A percentile compares a stretch with the other conserved stretches of the same genome.
These are phyloP conservation scores for Hesperophylax magnus DNA, from an alignment of 1,140 invertebrate genomes.

Conservation along the genomic window DNA sequence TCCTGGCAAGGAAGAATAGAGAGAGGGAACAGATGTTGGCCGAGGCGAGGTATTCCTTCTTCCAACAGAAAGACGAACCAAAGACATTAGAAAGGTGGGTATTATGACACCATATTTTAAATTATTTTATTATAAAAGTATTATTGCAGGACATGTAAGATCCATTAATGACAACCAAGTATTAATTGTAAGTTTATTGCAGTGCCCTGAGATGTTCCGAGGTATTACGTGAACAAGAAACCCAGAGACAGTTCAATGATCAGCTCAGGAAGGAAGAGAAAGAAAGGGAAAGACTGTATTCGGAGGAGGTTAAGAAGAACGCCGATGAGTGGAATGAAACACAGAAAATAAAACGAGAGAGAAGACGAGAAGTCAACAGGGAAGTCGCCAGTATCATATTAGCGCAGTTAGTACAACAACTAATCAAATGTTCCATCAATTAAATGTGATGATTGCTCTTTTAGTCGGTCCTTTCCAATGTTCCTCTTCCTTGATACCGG, in stretches of 20 bases:
- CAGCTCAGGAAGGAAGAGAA: slow-evolving; percentile 58
- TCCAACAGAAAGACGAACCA: slow-evolving; percentile 67
- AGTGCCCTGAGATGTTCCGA: slow-evolving; percentile 67
- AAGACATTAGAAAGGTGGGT: slow-evolving; percentile 64
- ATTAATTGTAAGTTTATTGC: not conserved
- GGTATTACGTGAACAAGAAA: slow-evolving; percentile 64
- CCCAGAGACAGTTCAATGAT: slow-evolving; percentile 64
- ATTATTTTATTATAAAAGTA: not conserved
- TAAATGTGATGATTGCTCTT: no score
- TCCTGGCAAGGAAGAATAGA: slow-evolving; percentile 61
- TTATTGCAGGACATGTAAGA: no score
- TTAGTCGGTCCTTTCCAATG: no score
- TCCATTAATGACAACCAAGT: no score
- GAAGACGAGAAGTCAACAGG: slow-evolving; percentile 59
- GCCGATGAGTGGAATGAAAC: slow-evolving; percentile 64
- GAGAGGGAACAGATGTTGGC: slow-evolving; percentile 63
- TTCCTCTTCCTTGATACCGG: no score
- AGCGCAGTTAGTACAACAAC: slow-evolving; percentile 44
- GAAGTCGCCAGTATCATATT: slow-evolving; percentile 47
- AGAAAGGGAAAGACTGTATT: slow-evolving; percentile 61
- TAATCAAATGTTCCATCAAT: no score
- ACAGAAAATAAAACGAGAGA: slow-evolving; percentile 57
- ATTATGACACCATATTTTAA: not conserved
- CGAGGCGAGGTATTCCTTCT: slow-evolving; percentile 65
- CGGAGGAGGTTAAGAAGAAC: slow-evolving; percentile 61